Percentiles rank a stretch among this genome's conserved stretches.
Conservation (phyloP, 2,888 invertebrate genomes). For the Coenonympha arcania region DNA sequence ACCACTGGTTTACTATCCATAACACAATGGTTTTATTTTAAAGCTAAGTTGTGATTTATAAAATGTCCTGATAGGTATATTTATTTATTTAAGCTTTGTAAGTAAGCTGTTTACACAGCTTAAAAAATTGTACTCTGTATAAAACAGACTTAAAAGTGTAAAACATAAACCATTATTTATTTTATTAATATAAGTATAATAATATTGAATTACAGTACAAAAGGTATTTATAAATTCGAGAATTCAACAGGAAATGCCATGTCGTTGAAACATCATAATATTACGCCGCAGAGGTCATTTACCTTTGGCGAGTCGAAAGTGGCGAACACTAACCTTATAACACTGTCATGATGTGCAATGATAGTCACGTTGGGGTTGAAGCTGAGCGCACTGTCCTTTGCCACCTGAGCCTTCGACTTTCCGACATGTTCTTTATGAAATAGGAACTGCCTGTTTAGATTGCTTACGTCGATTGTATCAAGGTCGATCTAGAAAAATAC, state of each 20-base stretch:
- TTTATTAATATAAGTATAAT: too few relatives aligned
- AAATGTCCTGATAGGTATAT: too few relatives aligned
- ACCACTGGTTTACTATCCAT: too few relatives aligned
- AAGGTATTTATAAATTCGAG: background rate
- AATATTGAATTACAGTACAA: too few relatives aligned
- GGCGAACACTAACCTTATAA: constrained; percentile 83
- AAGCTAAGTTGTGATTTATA: too few relatives aligned
- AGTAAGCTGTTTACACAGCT: too few relatives aligned
- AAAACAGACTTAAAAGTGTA: too few relatives aligned
- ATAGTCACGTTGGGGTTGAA: constrained; percentile 94
- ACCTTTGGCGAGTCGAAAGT: constrained; percentile 9
- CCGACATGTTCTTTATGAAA: constrained; percentile 99
- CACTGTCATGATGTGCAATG: constrained; percentile 92
- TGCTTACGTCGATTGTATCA: constrained; percentile 99
- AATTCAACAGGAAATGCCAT: background rate
- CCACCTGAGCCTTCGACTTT: constrained; percentile 95
- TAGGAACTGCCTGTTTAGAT: constrained; percentile 98
- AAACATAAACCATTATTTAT: too few relatives aligned
- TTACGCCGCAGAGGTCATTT: constrained; percentile 11
- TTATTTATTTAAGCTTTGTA: too few relatives aligned
- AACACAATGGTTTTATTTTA: too few relatives aligned
- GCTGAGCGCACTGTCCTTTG: constrained; percentile 87
- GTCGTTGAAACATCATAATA: background rate
- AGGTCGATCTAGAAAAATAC: constrained; percentile 89
- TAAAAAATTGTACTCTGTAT: too few relatives aligned